Conservation (phyloP, 37 sponge, comb jelly and placozoan genomes). For the Ephydatia muelleri region DNA sequence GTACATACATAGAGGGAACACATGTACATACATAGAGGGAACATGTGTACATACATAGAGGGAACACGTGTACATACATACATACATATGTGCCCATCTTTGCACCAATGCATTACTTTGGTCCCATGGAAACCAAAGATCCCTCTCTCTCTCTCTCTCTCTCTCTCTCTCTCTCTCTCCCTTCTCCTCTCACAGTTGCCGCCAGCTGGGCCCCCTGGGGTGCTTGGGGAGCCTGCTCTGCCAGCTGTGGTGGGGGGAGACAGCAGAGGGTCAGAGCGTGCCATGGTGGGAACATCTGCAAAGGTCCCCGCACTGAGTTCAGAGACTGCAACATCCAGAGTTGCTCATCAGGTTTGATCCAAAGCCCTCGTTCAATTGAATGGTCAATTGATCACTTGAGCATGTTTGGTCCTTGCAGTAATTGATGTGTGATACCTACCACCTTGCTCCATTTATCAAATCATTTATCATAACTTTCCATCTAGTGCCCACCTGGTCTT, state of each 20-base stretch:
- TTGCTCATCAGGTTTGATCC: slow-evolving; percentile 3
- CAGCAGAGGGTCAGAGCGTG: slow-evolving; percentile 56
- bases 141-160: neutral
- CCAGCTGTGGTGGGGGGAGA: slow-evolving; percentile 69
- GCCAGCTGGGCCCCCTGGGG: slow-evolving; percentile 59
- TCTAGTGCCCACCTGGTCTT: slow-evolving; percentile 23
- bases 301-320: neutral
- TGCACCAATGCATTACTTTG: no score
- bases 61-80: no score
- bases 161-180: no score
- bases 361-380: neutral
- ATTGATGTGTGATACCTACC: neutral
- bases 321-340: slow-evolving; percentile 15
- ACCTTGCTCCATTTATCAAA: neutral
- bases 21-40: no score
- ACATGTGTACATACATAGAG: no score
- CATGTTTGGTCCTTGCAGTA: neutral
- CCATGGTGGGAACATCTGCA: slow-evolving; percentile 47
- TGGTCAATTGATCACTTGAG: neutral
- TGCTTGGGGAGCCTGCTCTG: slow-evolving; percentile 70
- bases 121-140: neutral
- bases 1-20: no score
- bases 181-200: slow-evolving; percentile 11
- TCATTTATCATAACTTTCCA: neutral
- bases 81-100: no score